Base-by-base conservation (phyloP, 2,113 vertebrate species). In the Syngnathoides biaculeatus region DNA sequence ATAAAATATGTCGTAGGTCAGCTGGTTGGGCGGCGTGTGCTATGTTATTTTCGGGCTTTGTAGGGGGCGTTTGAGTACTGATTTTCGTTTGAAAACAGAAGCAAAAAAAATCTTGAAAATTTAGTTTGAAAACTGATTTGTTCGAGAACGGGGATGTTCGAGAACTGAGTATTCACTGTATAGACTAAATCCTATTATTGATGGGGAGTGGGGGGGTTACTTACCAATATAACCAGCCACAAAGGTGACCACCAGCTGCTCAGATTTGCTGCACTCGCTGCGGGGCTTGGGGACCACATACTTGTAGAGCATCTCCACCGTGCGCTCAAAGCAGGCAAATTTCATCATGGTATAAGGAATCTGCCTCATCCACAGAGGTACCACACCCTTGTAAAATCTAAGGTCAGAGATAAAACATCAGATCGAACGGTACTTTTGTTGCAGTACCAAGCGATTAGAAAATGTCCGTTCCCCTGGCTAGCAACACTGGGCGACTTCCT, bases 281-380 rank as follows among this genome's bases (percentile, higher is more conserved):
- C 97, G 93, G 43, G 97, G 97, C 85, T 99, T 99, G 45, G 97
- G 97, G 74, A 99, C 97, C 4, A 93, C 94, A 0, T 92, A 91
- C 79, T 96, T 98, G 86, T 99, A 99, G 47, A 99, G 91, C 64
- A 93, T 17, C 92, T 99, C 97, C 73, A 99, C 97, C 0, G 97
- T 99, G 52, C 97, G 94, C 87, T 99, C 97, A 68, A 99, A 99
- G 92, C 97, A 99, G 82, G 97, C 92, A 19, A 99, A 99, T 84
- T 99, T 99, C 97, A 99, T 99, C 97, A 99, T 99, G 72, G 97
- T 99, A 85, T 99, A 99, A 9, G 97, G 97, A 77, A 99, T 99
- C 91, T 99, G 97, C 63, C 97, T 97, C 96, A 99, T 98, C 97
- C 97, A 99, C 4, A 99, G 90, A 0, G 97, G 97, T 15, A 92